Percentiles rank a stretch among this genome's conserved stretches.
Conservation (phyloP, 2,888 invertebrate genomes). For the Hyles lineata region DNA sequence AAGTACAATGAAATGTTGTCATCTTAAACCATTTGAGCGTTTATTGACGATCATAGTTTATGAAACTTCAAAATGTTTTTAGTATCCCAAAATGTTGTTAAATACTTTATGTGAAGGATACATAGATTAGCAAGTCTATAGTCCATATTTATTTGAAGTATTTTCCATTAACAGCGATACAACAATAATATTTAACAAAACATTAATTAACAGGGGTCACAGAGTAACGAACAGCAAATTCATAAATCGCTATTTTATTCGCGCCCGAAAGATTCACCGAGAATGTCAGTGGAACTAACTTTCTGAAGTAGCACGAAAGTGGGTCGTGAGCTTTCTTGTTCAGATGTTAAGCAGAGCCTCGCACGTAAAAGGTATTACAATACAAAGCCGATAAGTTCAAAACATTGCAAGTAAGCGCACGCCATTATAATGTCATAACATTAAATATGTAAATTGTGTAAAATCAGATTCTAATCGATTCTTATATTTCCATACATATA, state of each 20-base stretch:
- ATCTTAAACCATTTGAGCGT: too few relatives aligned
- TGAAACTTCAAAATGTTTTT: too few relatives aligned
- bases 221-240: background rate
- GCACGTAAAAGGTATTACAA: constrained; percentile 31
- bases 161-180: too few relatives aligned
- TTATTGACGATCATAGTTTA: too few relatives aligned
- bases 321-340: constrained; percentile 39
- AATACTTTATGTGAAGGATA: too few relatives aligned
- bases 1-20: too few relatives aligned
- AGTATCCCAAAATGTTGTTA: too few relatives aligned
- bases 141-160: too few relatives aligned
- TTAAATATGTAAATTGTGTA: constrained; percentile 42
- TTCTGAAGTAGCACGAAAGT: constrained; percentile 8
- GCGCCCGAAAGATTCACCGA: background rate
- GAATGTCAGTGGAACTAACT: constrained; percentile 19
- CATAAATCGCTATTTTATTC: background rate
- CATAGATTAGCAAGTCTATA: too few relatives aligned
- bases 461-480: constrained; percentile 40
- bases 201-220: background rate
- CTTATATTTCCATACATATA: constrained; percentile 28
- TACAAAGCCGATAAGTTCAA: constrained; percentile 35
- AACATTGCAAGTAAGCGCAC: constrained; percentile 37
- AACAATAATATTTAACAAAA: too few relatives aligned
- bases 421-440: constrained; percentile 43
- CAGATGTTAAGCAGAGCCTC: constrained; percentile 8